Conservation (phyloP, 2,888 invertebrate genomes). For the Caenorhabditis uteleia region DNA sequence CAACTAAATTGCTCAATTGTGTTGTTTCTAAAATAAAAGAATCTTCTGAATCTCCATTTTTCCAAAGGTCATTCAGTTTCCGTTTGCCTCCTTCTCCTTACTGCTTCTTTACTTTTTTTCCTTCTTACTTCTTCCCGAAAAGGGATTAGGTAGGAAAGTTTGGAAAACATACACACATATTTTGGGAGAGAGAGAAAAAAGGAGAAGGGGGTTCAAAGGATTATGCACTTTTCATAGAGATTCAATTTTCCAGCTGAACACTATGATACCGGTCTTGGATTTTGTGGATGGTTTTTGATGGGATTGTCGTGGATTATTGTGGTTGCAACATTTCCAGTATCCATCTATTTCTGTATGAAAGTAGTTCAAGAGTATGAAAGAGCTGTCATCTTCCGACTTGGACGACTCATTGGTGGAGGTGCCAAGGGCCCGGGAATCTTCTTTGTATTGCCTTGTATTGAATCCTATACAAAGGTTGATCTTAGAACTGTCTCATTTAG, state of each 20-base stretch:
- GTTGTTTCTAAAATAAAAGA: conserved; percentile 1
- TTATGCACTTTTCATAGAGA: neutral
- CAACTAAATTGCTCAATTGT: no score
- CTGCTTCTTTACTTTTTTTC: neutral
- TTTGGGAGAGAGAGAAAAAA: no score
- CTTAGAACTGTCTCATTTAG: conserved; percentile 92
- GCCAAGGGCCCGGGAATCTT: conserved; percentile 76
- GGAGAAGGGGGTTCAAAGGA: neutral
- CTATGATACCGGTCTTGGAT: conserved; percentile 65
- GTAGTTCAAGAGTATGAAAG: conserved; percentile 75
- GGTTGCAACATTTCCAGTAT: conserved; percentile 56
- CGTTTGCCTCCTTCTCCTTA: neutral
- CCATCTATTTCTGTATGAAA: conserved; percentile 61
- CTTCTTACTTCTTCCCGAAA: no score
- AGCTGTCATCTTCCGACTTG: conserved; percentile 86
- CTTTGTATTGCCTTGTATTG: conserved; percentile 83
- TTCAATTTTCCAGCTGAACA: conserved; percentile 58
- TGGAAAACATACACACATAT: no score
- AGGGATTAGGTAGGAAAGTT: neutral
- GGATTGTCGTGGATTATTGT: conserved; percentile 58
- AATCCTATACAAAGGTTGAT: conserved; percentile 85
- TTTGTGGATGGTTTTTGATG: conserved; percentile 62
- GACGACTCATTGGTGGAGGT: conserved; percentile 79
- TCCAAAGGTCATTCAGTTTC: neutral
- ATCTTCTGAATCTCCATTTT: neutral